Percentiles rank a stretch among this genome's conserved stretches.
phyloP scores from a whole-genome alignment of 1,140 invertebrate genomes.

The Bombus sibiricus region DNA sequence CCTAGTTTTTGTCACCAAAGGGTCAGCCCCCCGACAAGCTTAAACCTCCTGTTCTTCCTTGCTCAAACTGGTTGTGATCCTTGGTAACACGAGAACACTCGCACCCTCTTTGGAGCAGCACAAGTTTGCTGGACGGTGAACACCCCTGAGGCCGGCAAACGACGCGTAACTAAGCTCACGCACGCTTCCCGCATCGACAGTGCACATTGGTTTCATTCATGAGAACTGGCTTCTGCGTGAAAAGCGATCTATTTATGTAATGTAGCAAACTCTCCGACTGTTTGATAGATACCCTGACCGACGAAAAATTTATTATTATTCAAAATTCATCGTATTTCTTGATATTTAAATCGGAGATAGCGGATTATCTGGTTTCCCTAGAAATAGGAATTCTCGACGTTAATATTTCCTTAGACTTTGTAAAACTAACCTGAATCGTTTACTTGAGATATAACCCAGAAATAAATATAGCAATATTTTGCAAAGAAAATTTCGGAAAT shows the following conservation, averaged over 20 bases:
- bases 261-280: neutral
- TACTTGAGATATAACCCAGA: too few species aligned
- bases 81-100: conserved; percentile 56
- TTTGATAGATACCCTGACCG: too few species aligned
- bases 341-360: neutral
- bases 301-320: neutral
- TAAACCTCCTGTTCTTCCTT: neutral
- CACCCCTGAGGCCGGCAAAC: conserved; percentile 77
- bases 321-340: neutral
- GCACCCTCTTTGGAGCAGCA: conserved; percentile 65
- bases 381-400: neutral
- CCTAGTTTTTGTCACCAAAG: conserved; percentile 69
- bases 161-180: conserved; percentile 81
- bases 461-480: too few species aligned
- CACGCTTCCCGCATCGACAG: conserved; percentile 77
- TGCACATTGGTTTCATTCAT: conserved; percentile 80
- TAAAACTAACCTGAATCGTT: too few species aligned
- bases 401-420: too few species aligned
- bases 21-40: conserved; percentile 2
- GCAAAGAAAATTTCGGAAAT: neutral
- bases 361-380: too few species aligned
- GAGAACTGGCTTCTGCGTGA: neutral
- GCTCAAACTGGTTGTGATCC: conserved; percentile 24
- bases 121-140: conserved; percentile 73
- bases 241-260: neutral